Conservation (phyloP, 2,113 vertebrate species). For the Lampris incognitus region DNA sequence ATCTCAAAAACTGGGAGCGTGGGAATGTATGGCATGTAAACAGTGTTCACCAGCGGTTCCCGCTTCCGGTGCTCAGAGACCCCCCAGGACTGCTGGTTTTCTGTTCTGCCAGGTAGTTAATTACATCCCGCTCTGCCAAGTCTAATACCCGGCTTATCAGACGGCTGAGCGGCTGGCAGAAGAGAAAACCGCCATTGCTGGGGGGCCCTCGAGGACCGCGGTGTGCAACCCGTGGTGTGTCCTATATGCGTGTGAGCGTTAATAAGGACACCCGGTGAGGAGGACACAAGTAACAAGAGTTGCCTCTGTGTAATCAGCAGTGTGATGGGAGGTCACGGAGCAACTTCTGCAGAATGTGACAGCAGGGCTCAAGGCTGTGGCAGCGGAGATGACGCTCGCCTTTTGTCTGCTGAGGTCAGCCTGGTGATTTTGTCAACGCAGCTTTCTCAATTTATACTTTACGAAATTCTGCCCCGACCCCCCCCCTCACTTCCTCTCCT, state of each 20-base stretch:
- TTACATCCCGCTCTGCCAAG: too few relatives aligned
- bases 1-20: neutral
- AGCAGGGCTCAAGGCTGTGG: conserved; percentile 43
- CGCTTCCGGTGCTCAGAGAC: neutral
- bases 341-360: conserved; percentile 23
- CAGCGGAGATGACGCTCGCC: conserved; percentile 12
- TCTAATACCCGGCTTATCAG: too few relatives aligned
- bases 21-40: neutral
- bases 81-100: too few relatives aligned
- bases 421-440: conserved; percentile 35
- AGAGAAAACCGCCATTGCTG: too few relatives aligned
- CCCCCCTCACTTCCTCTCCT: too few relatives aligned
- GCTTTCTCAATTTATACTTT: conserved; percentile 3
- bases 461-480: neutral
- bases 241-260: neutral
- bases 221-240: too few relatives aligned
- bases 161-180: too few relatives aligned
- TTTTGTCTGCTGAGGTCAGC: conserved; percentile 46
- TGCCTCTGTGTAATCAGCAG: conserved; percentile 27
- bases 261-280: conserved; percentile 32
- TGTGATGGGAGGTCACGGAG: conserved; percentile 31
- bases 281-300: neutral
- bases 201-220: too few relatives aligned
- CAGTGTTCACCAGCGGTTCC: conserved; percentile 1
- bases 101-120: too few relatives aligned